Conservation (phyloP, 2,888 invertebrate genomes). For the Limnephilus lunatus region DNA sequence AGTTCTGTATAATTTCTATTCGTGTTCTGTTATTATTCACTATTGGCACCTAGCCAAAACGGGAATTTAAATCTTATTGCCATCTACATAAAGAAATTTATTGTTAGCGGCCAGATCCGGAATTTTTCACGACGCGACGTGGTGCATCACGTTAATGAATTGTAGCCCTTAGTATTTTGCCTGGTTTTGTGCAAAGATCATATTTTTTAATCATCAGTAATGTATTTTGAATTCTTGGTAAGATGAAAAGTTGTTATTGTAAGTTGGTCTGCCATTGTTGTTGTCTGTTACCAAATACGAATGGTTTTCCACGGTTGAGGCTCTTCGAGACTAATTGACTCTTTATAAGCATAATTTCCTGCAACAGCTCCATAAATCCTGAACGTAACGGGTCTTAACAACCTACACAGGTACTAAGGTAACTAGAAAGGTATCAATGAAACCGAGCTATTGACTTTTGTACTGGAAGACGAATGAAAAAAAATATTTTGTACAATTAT, state of each 20-base stretch:
- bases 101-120: no score
- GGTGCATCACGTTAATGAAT: no score
- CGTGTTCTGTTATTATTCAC: no score
- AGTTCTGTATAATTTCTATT: no score
- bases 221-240: neutral
- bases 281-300: neutral
- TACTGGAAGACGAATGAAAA: neutral
- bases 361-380: neutral
- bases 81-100: no score
- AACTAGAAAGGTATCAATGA: neutral
- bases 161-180: neutral
- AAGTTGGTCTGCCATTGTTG: neutral
- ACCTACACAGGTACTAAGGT: neutral
- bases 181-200: neutral
- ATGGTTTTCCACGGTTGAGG: constrained; percentile 8
- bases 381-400: neutral
- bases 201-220: no score
- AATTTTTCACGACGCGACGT: no score
- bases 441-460: neutral
- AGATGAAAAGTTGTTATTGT: neutral
- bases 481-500: neutral
- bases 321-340: constrained; percentile 10
- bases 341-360: neutral
- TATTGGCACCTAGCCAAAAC: no score
- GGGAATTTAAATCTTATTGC: no score